Evolutionary conservation across 2,888 invertebrate species (phyloP).

Genomic region (Trachelus iudaicus): DNA sequence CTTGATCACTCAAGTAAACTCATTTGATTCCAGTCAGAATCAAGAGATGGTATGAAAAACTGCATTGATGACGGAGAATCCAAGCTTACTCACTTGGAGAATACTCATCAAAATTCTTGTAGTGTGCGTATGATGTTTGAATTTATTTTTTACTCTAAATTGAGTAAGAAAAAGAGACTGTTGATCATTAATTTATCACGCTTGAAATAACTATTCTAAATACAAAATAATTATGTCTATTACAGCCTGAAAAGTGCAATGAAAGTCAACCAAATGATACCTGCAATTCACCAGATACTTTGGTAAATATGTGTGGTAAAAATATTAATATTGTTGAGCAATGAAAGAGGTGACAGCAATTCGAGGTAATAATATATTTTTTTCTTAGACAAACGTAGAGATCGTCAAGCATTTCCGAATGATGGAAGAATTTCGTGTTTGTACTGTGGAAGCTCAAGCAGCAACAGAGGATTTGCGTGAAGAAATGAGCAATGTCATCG

Average conservation of each 20-base stretch:
- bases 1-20: constrained; percentile 16
- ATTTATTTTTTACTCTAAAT: neutral
- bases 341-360: neutral
- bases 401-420: constrained; percentile 48
- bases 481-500: constrained; percentile 48
- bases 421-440: constrained; percentile 59
- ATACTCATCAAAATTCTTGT: constrained; percentile 24
- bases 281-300: neutral
- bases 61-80: constrained; percentile 25
- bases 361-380: neutral
- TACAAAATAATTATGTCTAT: neutral
- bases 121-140: constrained; percentile 16
- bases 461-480: constrained; percentile 58
- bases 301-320: neutral
- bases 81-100: constrained; percentile 27
- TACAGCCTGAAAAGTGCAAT: neutral
- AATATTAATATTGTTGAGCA: neutral
- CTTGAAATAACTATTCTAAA: neutral
- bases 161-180: neutral
- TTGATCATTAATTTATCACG: neutral
- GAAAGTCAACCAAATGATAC: neutral
- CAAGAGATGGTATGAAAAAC: constrained; percentile 19
- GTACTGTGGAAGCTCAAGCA: constrained; percentile 58
- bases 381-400: constrained; percentile 6
- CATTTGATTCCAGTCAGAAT: constrained; percentile 20